Percentiles rank a stretch among this genome's conserved stretches.
phyloP scores from a whole-genome alignment of 2,888 invertebrate genomes.

The Sepiola atlantica region DNA sequence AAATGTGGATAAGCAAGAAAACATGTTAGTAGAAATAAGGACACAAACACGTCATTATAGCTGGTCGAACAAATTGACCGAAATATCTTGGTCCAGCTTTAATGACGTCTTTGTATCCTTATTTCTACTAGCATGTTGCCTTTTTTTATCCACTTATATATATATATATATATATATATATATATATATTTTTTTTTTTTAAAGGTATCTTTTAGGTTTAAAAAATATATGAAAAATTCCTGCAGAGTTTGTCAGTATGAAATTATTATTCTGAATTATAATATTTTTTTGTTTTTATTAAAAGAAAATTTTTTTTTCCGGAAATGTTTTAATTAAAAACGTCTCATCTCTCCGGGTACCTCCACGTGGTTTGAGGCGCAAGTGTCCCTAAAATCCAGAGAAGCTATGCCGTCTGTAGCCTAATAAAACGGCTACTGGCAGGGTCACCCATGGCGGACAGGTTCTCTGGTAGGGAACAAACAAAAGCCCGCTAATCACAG shows the following conservation, averaged over 20 bases:
- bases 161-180: too few species aligned
- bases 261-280: background rate
- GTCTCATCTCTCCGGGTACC: constrained; percentile 40
- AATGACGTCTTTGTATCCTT: too few species aligned
- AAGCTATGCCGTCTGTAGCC: constrained; percentile 44
- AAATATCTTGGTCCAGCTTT: too few species aligned
- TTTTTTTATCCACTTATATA: too few species aligned
- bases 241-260: background rate
- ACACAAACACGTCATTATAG: too few species aligned
- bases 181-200: too few species aligned
- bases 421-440: constrained; percentile 43
- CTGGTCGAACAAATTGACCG: too few species aligned
- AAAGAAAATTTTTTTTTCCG: background rate
- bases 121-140: too few species aligned
- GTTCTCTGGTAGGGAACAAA: constrained; percentile 42
- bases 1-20: too few species aligned
- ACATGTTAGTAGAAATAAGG: too few species aligned
- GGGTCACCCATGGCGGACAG: constrained; percentile 48
- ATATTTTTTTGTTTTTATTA: background rate
- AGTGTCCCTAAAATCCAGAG: constrained; percentile 47
- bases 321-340: background rate
- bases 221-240: background rate
- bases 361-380: constrained; percentile 43
- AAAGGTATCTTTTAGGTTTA: too few species aligned
- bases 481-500: background rate